These are phyloP conservation scores for Myotis vivesi DNA, from an alignment of 2,797 vertebrate genomes.

Conservation along the genomic window DNA sequence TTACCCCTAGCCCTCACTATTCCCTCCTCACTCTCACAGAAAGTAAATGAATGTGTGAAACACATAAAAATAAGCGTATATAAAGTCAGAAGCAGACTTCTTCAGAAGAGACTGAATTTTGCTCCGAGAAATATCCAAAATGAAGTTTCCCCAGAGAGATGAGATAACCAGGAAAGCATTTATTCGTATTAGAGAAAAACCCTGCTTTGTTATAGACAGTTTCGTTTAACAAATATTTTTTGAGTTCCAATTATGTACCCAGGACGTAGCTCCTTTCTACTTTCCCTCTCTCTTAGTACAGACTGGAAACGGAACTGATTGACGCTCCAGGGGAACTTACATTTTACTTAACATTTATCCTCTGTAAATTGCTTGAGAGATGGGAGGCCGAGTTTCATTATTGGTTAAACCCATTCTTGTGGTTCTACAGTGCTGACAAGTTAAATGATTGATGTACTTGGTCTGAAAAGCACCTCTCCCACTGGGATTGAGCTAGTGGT, in stretches of 20 bases:
- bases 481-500: background rate
- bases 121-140: background rate
- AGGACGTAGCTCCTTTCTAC: background rate
- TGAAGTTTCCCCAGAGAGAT: background rate
- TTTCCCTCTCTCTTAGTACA: background rate
- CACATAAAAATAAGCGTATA: background rate
- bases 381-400: background rate
- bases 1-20: background rate
- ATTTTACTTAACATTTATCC: background rate
- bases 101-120: background rate
- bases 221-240: background rate
- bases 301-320: background rate
- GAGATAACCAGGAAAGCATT: background rate
- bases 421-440: background rate
- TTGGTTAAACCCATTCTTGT: background rate
- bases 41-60: background rate
- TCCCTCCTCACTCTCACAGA: background rate
- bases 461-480: background rate
- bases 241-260: background rate
- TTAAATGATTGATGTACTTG: background rate
- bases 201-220: background rate
- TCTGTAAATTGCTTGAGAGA: background rate
- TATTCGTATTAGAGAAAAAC: slow-evolving; percentile 23
- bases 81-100: background rate
- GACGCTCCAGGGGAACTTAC: background rate